Evolutionary conservation across 2,797 vertebrate species (phyloP), one percentile per base, ranked within the genome.

Genomic region (Tachyglossus aculeatus): DNA sequence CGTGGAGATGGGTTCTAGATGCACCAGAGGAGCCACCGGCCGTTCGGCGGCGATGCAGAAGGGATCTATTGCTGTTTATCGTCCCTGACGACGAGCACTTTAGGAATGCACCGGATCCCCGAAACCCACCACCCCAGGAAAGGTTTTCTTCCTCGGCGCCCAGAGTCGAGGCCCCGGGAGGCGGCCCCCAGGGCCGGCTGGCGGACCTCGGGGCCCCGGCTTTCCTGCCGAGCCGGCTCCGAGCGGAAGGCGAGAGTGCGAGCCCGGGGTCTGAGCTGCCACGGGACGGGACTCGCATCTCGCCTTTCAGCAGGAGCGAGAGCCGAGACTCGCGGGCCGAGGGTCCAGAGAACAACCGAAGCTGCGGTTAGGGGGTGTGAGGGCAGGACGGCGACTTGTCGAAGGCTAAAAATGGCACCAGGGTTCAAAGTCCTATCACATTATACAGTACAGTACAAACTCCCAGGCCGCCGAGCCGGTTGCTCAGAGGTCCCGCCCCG

Each of bases 211-310:
- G 15, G 33, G 58, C 21, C 50, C 43, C 52, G 44, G 38, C 1
- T 71, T 84, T 86, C 81, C 91, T 84, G 86, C 88, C 88, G 88
- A 88, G 80, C 91, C 85, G 87, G 68, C 82, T 84, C 71, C 75
- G 81, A 87, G 80, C 62, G 8, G 73, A 85, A 89, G 67, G 82
- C 86, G 88, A 90, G 83, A 86, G 88, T 90, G 93, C 88, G 94
- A 92, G 93, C 89, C 74, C 79, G 70, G 69, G 82, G 82, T 86
- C 87, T 85, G 92, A 96, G 96, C 95, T 96, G 96, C 94, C 95
- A 92, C 88, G 88, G 79, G 78, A 84, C 76, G 61, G 43, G 3
- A 86, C 71, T 77, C 85, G 84, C 74, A 86, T 88, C 78, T 85
- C 9, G n/a, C 72, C 1, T 50, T 85, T 76, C 77, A 82, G 69